A percentile compares a stretch with the other conserved stretches of the same genome.
These are phyloP conservation scores for Tapirus terrestris DNA, from an alignment of 2,113 vertebrate species.

Conservation along the genomic window DNA sequence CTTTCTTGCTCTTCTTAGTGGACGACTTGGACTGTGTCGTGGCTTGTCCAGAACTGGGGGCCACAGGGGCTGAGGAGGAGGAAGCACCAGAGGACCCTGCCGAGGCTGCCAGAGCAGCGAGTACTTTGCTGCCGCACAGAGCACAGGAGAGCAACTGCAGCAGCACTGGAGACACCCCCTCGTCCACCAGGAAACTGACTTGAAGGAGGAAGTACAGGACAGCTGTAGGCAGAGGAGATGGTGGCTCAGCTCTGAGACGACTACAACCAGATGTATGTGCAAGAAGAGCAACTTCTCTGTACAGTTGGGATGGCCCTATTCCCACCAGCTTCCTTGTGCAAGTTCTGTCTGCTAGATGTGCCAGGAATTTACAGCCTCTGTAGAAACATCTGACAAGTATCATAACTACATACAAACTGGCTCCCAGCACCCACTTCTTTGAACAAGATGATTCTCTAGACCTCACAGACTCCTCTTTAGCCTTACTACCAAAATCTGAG, in stretches of 20 bases:
- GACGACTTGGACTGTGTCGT: constrained; percentile 94
- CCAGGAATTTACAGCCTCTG: background rate
- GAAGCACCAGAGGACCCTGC: constrained; percentile 85
- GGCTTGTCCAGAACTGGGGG: constrained; percentile 87
- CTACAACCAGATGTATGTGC: fast-evolving
- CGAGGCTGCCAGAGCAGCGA: constrained; percentile 84
- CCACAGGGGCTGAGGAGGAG: constrained; percentile 83
- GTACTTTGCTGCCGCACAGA: constrained; percentile 97
- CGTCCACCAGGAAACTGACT: constrained; percentile 98
- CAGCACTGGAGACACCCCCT: constrained; percentile 96
- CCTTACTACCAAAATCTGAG: background rate
- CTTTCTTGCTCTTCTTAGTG: constrained; percentile 98
- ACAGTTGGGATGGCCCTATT: background rate
- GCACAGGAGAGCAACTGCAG: constrained; percentile 97
- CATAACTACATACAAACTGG: fast-evolving
- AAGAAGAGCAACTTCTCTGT: fast-evolving
- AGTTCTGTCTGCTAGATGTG: background rate
- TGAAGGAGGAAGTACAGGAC: constrained; percentile 99
- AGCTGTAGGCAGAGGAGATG: constrained; percentile 84
- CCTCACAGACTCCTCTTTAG: background rate
- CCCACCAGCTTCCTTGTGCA: background rate
- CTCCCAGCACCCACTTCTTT: background rate
- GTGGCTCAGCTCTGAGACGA: background rate
- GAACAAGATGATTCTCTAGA: background rate
- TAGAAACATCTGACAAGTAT: background rate